Base-by-base conservation (phyloP, 2,888 invertebrate species). In the Pachycephus smyrnensis region DNA sequence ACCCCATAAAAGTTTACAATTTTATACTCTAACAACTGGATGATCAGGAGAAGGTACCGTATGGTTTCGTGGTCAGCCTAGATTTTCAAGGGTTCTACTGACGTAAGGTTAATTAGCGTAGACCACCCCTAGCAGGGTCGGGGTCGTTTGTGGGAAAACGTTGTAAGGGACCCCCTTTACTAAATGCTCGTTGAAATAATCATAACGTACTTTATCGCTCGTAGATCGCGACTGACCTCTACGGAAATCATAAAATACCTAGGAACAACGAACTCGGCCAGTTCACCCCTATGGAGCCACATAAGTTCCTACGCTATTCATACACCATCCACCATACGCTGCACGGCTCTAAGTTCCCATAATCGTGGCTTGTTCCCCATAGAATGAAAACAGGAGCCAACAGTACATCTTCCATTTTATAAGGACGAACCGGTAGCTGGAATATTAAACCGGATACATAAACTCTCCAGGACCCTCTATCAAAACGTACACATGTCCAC, bases 181-280 rank as follows among this genome's bases (percentile, higher is more conserved):
- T 71, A 71, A 71, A 71, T 71, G 71, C 31, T 71, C 71, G 71
- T 71, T 33, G 71, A 71, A 71, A 71, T 71, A 71, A 71, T 71
- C 71, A 31, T 33, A 12, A 33, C 71, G 71, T 31, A 71, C 32
- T 71, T 71, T 71, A 71, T 71, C 71, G 71, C 71, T 71, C 71
- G 33, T 71, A 71, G 71, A 71, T 71, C 71, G 33, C 31, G 6
- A 23, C 71, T 71, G 33, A 33, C 71, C 71, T 71, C 71, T 23
- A 31, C 71, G 71, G 71, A 71, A 71, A 71, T 71, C 71, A 71
- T 71, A 71, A 71, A 71, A 31, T 33, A 71, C 3, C 32, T 55
- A 55, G 55, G 55, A 55, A 55, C 55, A 55, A 55, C 55, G 55
- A 55, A 55, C 23, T 2, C 1, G 55, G 23, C 55, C 55, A 55